Base-by-base conservation (phyloP, 2,888 invertebrate genomes). In the Agelastica alni region DNA sequence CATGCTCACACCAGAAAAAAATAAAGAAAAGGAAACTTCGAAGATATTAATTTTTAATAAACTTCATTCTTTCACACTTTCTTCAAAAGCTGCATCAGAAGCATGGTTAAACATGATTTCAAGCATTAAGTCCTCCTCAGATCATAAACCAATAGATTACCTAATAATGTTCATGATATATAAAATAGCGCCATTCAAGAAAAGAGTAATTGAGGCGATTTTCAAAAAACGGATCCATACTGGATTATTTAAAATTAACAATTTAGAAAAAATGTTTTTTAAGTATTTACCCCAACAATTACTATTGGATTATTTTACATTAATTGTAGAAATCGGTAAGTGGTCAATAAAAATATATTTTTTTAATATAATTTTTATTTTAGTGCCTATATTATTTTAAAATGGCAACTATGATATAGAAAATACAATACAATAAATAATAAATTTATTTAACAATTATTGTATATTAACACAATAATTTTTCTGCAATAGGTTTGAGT, bases 141-240 rank as follows among this genome's bases (percentile, higher is more conserved):
- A 84, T 53, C 81, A 84, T 57, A 86, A 85, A 75, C 80, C 88
- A 1, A 79, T 90, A 56, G 89, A 91, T 75, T 78, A 89, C 44
- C 75, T 87, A 12, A 77, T 89, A 58, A 71, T 89, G 12, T 70
- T 88, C n/a, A 79, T 88, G 62, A 74, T 88, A 13, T 82, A 85
- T 61, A 79, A 83, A n/a, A 80, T 80, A 44, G 79, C 81, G 48
- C 83, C 82, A 67, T 81, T 82, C 30, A 83, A 82, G 62, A 83
- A 84, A 65, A 80, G 80, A 56, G 79, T 79, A 62, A 79, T 87
- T 12, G 86, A 88, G 70, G 79, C 77, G 59, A 68, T 85, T 31
- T 79, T 89, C 56, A 82, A 81, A 67, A 84, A 85, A 59, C 83
- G 84, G 60, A 80, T 89, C 10, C 81, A 85, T 74, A 66, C 77